Percentiles rank a stretch among this genome's conserved stretches.
These are phyloP conservation scores for Virgularia gustaviana DNA, from an alignment of 92 coral and sea anemone species.

Conservation along the genomic window DNA sequence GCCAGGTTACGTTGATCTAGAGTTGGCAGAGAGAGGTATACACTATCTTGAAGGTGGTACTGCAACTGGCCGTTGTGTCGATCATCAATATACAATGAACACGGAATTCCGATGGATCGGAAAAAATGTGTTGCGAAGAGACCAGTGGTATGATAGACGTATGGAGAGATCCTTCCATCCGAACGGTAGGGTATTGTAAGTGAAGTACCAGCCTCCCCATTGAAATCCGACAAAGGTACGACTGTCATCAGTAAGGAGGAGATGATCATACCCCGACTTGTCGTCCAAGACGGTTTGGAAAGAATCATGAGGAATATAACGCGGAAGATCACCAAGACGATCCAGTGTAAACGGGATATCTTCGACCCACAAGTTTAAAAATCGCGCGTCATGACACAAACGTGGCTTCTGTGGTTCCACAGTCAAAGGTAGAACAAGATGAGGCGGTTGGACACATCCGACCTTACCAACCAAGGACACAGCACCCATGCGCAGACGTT, in stretches of 20 bases:
- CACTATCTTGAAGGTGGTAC: not conserved
- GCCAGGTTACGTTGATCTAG: too few relatives aligned
- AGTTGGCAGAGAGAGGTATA: not conserved
- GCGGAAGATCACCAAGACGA: not conserved
- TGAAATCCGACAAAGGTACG: not conserved
- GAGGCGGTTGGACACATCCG: not conserved
- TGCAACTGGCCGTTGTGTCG: not conserved
- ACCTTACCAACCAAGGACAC: not conserved
- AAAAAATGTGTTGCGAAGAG: too few relatives aligned
- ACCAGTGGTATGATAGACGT: too few relatives aligned
- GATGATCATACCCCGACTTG: conserved; percentile 5
- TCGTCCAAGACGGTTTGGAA: not conserved
- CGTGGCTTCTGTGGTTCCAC: too few relatives aligned
- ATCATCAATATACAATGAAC: too few relatives aligned
- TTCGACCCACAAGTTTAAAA: too few relatives aligned
- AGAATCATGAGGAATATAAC: not conserved
- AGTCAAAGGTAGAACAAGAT: not conserved
- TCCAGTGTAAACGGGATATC: not conserved
- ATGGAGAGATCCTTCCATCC: not conserved
- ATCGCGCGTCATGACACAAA: too few relatives aligned
- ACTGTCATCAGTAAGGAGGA: not conserved
- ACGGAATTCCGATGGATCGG: too few relatives aligned
- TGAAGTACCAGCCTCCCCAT: not conserved
- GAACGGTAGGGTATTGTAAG: not conserved
- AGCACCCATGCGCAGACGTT: not conserved